Evolutionary conservation across 2,113 vertebrate species (phyloP).

Genomic region (Thomomys bottae): DNA sequence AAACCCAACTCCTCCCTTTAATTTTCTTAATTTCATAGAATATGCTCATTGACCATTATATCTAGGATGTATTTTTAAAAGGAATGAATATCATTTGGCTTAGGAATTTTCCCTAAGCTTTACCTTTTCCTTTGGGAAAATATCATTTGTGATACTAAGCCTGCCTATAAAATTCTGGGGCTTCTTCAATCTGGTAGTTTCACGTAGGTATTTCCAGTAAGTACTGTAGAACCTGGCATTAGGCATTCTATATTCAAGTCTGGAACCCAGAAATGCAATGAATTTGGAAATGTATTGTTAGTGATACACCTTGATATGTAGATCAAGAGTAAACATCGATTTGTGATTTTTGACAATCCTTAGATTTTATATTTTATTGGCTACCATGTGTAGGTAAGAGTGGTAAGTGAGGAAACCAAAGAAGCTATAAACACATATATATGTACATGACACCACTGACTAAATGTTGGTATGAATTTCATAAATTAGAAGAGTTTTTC

Average conservation of each 20-base stretch:
- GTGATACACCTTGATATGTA: conserved; percentile 6
- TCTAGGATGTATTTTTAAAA: no score
- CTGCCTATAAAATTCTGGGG: not conserved
- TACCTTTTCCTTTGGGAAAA: conserved; percentile 36
- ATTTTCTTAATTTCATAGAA: no score
- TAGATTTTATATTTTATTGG: not conserved
- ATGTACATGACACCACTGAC: not conserved
- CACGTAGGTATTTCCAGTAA: not conserved
- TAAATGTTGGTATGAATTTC: not conserved
- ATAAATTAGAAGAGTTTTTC: not conserved
- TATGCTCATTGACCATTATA: no score
- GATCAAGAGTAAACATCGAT: not conserved
- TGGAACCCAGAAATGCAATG: not conserved
- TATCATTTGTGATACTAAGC: not conserved
- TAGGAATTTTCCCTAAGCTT: conserved; percentile 42
- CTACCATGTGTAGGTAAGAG: not conserved
- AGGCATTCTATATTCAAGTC: not conserved
- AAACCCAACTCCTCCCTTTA: no score
- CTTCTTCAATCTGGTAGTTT: not conserved
- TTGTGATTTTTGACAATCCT: conserved; percentile 37
- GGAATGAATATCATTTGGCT: conserved; percentile 3
- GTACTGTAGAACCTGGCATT: not conserved
- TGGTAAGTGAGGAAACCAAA: not conserved
- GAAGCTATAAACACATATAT: not conserved
- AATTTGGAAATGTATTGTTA: conserved; percentile 20